A percentile compares a stretch with the other conserved stretches of the same genome.
Conservation (phyloP, 2,888 invertebrate species). For the Pristionchus japonicus region DNA sequence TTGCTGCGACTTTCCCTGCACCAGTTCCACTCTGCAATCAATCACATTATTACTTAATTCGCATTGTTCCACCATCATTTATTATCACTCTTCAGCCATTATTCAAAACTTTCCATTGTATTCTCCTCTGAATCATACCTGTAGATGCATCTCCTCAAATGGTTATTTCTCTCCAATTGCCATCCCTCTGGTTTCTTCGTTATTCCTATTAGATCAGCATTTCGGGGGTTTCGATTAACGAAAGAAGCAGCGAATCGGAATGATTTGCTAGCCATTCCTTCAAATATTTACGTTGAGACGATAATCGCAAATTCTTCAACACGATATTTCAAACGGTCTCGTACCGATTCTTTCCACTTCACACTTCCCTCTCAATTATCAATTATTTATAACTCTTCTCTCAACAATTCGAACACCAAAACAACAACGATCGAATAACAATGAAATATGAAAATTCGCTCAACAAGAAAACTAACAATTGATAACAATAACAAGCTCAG, state of each 20-base stretch:
- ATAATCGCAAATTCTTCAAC: not conserved
- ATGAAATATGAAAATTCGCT: not conserved
- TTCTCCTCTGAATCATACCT: not conserved
- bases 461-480: slow-evolving; percentile 17
- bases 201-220: slow-evolving; percentile 35
- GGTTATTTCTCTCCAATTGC: slow-evolving; percentile 23
- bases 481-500: not conserved
- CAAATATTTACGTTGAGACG: not conserved
- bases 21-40: slow-evolving; percentile 42
- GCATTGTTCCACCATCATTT: no score
- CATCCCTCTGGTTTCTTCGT: slow-evolving; percentile 16
- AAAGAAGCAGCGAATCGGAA: slow-evolving; percentile 34
- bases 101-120: not conserved
- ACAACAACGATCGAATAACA: slow-evolving; percentile 13
- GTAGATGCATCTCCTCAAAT: slow-evolving; percentile 38
- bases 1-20: slow-evolving; percentile 37
- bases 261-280: slow-evolving; percentile 34
- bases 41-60: no score
- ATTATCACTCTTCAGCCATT: not conserved
- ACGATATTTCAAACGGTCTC: not conserved
- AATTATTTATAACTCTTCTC: not conserved
- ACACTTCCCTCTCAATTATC: not conserved
- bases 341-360: not conserved
- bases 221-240: slow-evolving; percentile 45
- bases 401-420: not conserved